These are phyloP conservation scores for Pheosia gnoma DNA, from an alignment of 2,888 invertebrate species.

Conservation along the genomic window DNA sequence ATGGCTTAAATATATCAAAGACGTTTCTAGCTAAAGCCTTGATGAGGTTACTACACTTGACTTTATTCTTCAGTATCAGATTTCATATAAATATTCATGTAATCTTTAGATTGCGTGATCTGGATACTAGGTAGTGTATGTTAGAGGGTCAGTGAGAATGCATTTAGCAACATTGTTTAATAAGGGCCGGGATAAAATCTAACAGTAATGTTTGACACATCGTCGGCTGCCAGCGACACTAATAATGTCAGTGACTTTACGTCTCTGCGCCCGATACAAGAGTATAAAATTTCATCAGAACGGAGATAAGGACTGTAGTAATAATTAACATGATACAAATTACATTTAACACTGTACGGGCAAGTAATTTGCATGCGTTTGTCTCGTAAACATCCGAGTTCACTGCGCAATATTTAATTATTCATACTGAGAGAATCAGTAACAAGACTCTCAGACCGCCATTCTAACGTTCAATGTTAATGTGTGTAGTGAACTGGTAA, in stretches of 20 bases:
- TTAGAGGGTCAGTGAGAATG: neutral
- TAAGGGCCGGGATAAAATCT: constrained; percentile 5
- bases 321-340: constrained; percentile 58
- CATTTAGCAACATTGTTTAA: neutral
- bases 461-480: constrained; percentile 28
- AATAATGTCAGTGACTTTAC: constrained; percentile 39
- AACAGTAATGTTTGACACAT: constrained; percentile 15
- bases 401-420: constrained; percentile 58
- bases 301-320: constrained; percentile 49
- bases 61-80: too few relatives aligned
- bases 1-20: too few relatives aligned
- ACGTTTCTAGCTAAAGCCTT: too few relatives aligned
- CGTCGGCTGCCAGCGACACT: constrained; percentile 20
- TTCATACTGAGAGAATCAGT: constrained; percentile 41
- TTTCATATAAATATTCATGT: too few relatives aligned
- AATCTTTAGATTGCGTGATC: too few relatives aligned
- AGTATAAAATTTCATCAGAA: constrained; percentile 58
- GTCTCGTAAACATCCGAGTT: constrained; percentile 58
- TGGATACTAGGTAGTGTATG: too few relatives aligned
- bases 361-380: constrained; percentile 53
- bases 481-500: constrained; percentile 20
- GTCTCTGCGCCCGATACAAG: constrained; percentile 41
- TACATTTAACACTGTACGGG: constrained; percentile 49
- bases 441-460: constrained; percentile 34
- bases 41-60: too few relatives aligned